Percentiles rank a stretch among this genome's conserved stretches.
Evolutionary conservation across 2,888 invertebrate genomes (phyloP).

Genomic region (Leucozona laternaria): DNA sequence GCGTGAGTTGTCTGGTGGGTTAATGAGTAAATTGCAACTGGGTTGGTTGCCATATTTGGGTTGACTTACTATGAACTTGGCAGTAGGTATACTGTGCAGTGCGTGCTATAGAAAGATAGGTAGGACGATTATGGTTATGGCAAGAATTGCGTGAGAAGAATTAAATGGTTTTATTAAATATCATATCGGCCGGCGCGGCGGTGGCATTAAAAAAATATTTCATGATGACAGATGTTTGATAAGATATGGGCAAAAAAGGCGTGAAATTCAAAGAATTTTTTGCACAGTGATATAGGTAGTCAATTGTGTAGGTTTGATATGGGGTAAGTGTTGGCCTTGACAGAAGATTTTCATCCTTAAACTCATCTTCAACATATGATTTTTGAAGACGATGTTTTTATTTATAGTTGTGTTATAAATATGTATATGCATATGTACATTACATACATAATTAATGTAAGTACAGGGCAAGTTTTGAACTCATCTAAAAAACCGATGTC

Average conservation of each 20-base stretch:
- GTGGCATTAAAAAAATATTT: conserved; percentile 25
- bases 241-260: conserved; percentile 23
- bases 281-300: not conserved
- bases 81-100: not conserved
- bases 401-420: too few relatives aligned
- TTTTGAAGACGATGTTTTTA: too few relatives aligned
- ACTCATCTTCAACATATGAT: not conserved
- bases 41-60: conserved; percentile 56
- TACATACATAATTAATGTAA: too few relatives aligned
- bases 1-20: conserved; percentile 45
- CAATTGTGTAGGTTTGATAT: not conserved
- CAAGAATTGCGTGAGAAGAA: conserved; percentile 61
- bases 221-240: conserved; percentile 44
- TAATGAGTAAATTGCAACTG: conserved; percentile 55
- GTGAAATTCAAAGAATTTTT: not conserved
- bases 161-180: conserved; percentile 47
- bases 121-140: conserved; percentile 27
- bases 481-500: too few relatives aligned
- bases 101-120: conserved; percentile 36
- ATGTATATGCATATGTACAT: too few relatives aligned
- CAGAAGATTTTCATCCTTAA: not conserved
- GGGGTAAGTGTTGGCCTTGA: not conserved
- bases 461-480: too few relatives aligned
- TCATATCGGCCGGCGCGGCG: conserved; percentile 28
- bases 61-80: conserved; percentile 28